These are phyloP conservation scores for Napeogenes sylphis DNA, from an alignment of 2,888 invertebrate species.

Conservation along the genomic window DNA sequence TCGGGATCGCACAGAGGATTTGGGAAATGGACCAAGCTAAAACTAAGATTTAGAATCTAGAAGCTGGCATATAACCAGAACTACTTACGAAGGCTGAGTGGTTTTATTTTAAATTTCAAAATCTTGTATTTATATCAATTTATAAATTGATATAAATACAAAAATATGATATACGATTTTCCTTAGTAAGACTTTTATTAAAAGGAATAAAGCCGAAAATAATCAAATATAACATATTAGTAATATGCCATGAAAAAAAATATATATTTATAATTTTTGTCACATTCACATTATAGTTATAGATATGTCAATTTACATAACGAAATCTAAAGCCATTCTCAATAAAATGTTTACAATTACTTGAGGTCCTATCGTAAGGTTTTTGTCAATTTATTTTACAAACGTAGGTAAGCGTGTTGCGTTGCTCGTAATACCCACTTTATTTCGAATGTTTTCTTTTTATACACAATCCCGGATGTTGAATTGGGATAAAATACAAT, in stretches of 20 bases:
- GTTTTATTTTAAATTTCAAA: constrained; percentile 10
- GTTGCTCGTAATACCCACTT: constrained; percentile 29
- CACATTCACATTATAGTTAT: too few relatives aligned
- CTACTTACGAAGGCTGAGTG: constrained; percentile 10
- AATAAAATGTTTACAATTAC: too few relatives aligned
- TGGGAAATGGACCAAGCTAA: constrained; percentile 21
- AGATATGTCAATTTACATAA: too few relatives aligned
- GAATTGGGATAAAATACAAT: constrained; percentile 28
- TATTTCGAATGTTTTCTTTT: constrained; percentile 30
- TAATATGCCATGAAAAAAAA: too few relatives aligned
- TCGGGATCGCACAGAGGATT: constrained; percentile 24
- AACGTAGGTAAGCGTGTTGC: constrained; percentile 23
- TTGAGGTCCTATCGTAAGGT: constrained; percentile 5
- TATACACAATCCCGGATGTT: constrained; percentile 30
- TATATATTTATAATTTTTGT: too few relatives aligned
- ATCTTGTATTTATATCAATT: background rate
- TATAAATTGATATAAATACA: too few relatives aligned
- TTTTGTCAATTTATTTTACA: constrained; percentile 17
- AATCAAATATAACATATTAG: too few relatives aligned
- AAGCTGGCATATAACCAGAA: constrained; percentile 20
- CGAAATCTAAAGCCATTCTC: too few relatives aligned
- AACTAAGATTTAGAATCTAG: constrained; percentile 26
- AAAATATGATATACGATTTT: too few relatives aligned
- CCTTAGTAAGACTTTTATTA: too few relatives aligned
- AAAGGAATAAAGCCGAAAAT: too few relatives aligned